phyloP scores from a whole-genome alignment of 2,113 vertebrate species.

The Protomyctophum bolini region DNA sequence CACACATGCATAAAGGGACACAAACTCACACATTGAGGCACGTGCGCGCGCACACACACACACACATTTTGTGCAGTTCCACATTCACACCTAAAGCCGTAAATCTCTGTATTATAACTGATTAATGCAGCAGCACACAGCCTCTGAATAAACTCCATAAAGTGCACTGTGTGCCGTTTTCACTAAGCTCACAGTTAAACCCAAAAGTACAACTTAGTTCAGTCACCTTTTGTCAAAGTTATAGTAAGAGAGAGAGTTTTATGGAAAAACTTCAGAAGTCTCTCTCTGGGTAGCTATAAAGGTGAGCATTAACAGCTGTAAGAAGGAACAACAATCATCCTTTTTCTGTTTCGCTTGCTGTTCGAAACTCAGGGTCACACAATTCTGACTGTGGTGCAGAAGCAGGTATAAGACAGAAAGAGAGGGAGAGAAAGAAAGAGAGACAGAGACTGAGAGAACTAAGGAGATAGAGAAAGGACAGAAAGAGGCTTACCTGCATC shows the following conservation, averaged over 20 bases:
- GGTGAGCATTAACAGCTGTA: not conserved
- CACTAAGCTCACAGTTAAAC: constrained; percentile 50
- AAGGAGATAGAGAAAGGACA: constrained; percentile 26
- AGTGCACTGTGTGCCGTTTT: constrained; percentile 47
- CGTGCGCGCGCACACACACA: not conserved
- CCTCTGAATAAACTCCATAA: constrained; percentile 47
- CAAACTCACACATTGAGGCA: constrained; percentile 15
- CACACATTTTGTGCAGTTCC: not conserved
- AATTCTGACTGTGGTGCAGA: not conserved
- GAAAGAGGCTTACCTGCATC: constrained; percentile 63
- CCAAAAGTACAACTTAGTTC: constrained; percentile 49
- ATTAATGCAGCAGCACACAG: constrained; percentile 42
- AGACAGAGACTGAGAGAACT: not conserved
- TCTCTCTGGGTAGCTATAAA: constrained; percentile 2
- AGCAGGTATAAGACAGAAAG: constrained; percentile 3
- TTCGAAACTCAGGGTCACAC: constrained; percentile 2
- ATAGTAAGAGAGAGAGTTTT: not conserved
- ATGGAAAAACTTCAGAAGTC: not conserved
- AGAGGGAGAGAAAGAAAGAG: constrained; percentile 10
- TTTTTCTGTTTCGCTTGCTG: not conserved
- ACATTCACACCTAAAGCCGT: constrained; percentile 53
- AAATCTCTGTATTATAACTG: constrained; percentile 61
- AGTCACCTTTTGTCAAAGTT: constrained; percentile 43
- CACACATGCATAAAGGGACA: constrained; percentile 13
- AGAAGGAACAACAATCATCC: not conserved